Percentiles rank a stretch among this genome's conserved stretches.
phyloP scores from a whole-genome alignment of 2,888 invertebrate species.

The Pomacea canaliculata region DNA sequence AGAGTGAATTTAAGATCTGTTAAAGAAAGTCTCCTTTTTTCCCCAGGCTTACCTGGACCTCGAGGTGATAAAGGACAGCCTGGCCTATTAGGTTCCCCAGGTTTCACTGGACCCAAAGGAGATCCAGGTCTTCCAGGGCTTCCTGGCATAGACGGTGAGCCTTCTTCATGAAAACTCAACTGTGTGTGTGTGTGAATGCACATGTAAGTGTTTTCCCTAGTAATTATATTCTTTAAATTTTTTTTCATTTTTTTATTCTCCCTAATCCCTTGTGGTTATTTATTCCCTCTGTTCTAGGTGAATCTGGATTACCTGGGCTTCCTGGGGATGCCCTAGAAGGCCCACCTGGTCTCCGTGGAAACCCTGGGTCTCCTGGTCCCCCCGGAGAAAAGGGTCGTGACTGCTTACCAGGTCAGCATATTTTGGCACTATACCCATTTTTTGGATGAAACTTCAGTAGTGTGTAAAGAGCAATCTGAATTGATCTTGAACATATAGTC shows the following conservation, averaged over 20 bases:
- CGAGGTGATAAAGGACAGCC: slow-evolving; percentile 46
- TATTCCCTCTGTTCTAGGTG: slow-evolving; percentile 32
- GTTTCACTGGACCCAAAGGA: slow-evolving; percentile 51
- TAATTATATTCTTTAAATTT: too few species aligned
- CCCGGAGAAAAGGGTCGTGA: slow-evolving; percentile 44
- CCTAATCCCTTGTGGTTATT: not conserved
- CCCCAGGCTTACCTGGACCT: slow-evolving; percentile 50
- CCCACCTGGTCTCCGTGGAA: slow-evolving; percentile 65
- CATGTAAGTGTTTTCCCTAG: too few species aligned
- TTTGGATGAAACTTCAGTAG: not conserved
- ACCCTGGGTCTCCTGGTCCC: slow-evolving; percentile 67
- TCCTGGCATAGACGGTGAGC: slow-evolving; percentile 73
- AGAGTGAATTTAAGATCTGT: too few species aligned
- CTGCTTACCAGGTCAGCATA: slow-evolving; percentile 77
- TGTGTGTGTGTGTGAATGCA: not conserved
- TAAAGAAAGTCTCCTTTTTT: too few species aligned
- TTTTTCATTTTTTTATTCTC: not conserved
- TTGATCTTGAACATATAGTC: not conserved
- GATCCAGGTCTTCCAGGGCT: slow-evolving; percentile 67
- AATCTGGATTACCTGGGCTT: slow-evolving; percentile 44
- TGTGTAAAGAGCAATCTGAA: too few species aligned
- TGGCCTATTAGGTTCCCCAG: slow-evolving; percentile 29
- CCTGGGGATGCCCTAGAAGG: slow-evolving; percentile 56
- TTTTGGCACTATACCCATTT: slow-evolving; percentile 27
- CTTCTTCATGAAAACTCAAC: not conserved